Evolutionary conservation across 2,888 invertebrate genomes (phyloP).

Genomic region (Crossocerus cetratus): DNA sequence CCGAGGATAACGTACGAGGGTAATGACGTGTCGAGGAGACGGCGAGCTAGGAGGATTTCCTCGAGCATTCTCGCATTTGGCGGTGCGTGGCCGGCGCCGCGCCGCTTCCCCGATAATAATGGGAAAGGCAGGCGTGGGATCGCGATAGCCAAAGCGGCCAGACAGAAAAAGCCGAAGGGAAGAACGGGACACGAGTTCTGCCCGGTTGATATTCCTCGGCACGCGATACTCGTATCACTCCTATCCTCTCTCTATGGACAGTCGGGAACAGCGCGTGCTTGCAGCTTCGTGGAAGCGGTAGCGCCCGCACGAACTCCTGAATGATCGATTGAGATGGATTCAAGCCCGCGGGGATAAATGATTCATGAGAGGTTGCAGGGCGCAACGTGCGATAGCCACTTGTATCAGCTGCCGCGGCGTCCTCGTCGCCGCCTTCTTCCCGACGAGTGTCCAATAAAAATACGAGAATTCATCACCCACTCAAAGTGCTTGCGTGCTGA

Average conservation of each 20-base stretch:
- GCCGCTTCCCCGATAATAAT: slow-evolving; percentile 1
- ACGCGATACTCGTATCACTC: background rate
- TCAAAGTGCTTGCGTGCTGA: background rate
- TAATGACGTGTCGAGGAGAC: slow-evolving; percentile 38
- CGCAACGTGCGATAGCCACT: background rate
- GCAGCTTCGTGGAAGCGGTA: background rate
- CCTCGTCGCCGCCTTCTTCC: background rate
- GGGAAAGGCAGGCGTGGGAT: slow-evolving; percentile 17
- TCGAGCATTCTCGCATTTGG: slow-evolving; percentile 13
- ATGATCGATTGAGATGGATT: slow-evolving; percentile 2
- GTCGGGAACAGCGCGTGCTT: background rate
- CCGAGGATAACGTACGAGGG: slow-evolving; percentile 38
- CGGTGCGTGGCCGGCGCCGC: slow-evolving; percentile 2
- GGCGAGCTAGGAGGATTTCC: background rate
- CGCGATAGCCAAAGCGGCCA: slow-evolving; percentile 25
- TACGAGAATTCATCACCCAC: background rate
- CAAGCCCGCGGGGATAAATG: background rate
- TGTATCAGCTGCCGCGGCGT: background rate
- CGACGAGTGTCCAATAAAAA: background rate
- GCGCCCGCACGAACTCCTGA: background rate
- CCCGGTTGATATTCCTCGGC: background rate
- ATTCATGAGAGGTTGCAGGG: background rate
- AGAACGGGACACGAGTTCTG: background rate
- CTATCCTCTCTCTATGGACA: too few relatives aligned
- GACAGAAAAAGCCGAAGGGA: slow-evolving; percentile 10